Conservation (phyloP, 2,797 vertebrate species). For the Neosalanx taihuensis region DNA sequence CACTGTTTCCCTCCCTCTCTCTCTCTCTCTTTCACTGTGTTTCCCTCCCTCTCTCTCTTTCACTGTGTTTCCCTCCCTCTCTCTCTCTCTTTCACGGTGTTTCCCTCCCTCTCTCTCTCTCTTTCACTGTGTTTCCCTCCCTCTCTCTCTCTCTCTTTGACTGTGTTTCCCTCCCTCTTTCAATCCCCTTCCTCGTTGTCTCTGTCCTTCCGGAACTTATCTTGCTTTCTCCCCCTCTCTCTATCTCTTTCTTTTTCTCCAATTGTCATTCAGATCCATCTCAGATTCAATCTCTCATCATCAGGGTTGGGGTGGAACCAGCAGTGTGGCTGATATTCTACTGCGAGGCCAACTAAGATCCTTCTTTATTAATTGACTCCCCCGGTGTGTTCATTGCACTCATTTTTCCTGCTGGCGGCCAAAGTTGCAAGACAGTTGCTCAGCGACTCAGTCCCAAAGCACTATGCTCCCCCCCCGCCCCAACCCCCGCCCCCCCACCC, state of each 20-base stretch:
- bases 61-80: not conserved
- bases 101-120: not conserved
- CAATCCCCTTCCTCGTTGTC: not conserved
- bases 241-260: not conserved
- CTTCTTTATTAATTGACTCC: not conserved
- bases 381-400: not conserved
- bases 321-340: constrained; percentile 1
- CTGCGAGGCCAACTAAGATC: not conserved
- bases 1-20: not conserved
- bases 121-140: not conserved
- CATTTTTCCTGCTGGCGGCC: not conserved
- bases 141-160: not conserved
- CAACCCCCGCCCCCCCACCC: too few species aligned
- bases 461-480: not conserved
- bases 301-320: not conserved
- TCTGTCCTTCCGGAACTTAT: not conserved
- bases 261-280: not conserved
- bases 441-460: not conserved
- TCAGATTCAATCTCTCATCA: not conserved
- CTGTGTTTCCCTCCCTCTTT: not conserved
- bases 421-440: not conserved
- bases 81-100: constrained; percentile 1
- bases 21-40: not conserved
- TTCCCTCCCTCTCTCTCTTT: not conserved
- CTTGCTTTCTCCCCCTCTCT: not conserved